Base-by-base conservation (phyloP, 2,888 invertebrate species). In the Laothoe populi region DNA sequence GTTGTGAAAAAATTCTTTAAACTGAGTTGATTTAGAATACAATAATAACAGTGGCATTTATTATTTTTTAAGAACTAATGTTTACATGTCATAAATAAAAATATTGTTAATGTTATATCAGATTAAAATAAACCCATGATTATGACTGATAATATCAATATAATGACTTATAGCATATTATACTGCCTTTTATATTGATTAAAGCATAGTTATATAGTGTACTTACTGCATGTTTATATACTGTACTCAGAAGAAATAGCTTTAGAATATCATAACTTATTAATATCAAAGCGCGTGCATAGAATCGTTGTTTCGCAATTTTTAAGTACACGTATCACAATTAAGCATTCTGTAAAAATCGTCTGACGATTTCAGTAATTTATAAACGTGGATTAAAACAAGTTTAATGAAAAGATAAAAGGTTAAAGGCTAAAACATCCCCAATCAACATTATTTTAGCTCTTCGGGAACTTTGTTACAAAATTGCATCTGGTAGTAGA, bases 341-440 rank as follows among this genome's bases (percentile, higher is more conserved):
- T 31, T 8, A 11, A 35, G 1, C 11, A 11, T 11, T 13, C 1
- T 19, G 11, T 11, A 53, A 35, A 11, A 0, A 19, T 21, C 11
- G 2, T 31, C 1, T 19, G 16, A 19, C 16, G 4, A 35, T 53
- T 53, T 53, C 11, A 19, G 19, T 4, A 35, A 4, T 16, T 19
- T 35, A 8, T 11, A 4, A 53, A 35, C 19, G 19, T 19, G 31
- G 31, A 19, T 31, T 53, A 53, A 19, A 35, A 16, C 10, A 19
- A 16, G 19, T 70, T 46, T 64, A 68, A 69, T 68, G 49, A 46
- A 63, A 64, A 68, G 70, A 74, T 75, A 78, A 75, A 67, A 72
- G 79, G 79, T 76, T 79, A 77, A 64, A 77, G 68, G 74, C 72
- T 75, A 69, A 73, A 68, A 71, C 68, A 70, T 70, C 61, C 13